phyloP scores from a whole-genome alignment of 2,113 vertebrate species.

The Gracilinanus agilis region DNA sequence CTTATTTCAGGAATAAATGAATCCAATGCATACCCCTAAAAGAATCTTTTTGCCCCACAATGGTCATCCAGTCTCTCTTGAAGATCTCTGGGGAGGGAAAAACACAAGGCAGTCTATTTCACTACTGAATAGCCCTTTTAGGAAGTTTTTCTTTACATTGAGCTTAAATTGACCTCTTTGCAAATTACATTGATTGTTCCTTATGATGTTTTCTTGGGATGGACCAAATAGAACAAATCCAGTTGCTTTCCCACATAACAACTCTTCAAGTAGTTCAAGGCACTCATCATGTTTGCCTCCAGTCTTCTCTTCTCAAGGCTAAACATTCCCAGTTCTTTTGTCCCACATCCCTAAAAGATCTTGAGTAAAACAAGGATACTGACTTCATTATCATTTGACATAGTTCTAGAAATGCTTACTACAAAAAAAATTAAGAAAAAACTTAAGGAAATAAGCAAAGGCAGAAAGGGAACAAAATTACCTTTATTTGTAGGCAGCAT shows the following conservation, averaged over 20 bases:
- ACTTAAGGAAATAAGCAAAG: not conserved
- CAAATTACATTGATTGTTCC: not conserved
- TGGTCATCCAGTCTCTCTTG: not conserved
- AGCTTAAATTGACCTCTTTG: not conserved
- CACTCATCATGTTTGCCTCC: not conserved
- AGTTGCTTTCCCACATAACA: not conserved
- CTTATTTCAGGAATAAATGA: not conserved
- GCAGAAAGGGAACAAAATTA: not conserved
- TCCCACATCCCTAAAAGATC: not conserved
- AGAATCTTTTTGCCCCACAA: not conserved
- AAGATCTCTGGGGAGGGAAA: not conserved
- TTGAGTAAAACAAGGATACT: not conserved
- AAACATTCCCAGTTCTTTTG: not conserved
- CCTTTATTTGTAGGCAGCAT: not conserved
- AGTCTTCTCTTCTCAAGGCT: not conserved
- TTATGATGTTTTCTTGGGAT: not conserved
- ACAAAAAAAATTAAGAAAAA: not conserved
- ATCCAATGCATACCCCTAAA: not conserved
- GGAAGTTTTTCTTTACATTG: not conserved
- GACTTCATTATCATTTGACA: not conserved
- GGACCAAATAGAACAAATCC: not conserved
- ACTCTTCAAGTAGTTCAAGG: not conserved
- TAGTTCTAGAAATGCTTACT: not conserved
- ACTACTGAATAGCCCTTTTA: not conserved
- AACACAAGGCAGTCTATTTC: not conserved